These are phyloP conservation scores for Andrena bicolor DNA, from an alignment of 2,888 invertebrate species.

Conservation along the genomic window DNA sequence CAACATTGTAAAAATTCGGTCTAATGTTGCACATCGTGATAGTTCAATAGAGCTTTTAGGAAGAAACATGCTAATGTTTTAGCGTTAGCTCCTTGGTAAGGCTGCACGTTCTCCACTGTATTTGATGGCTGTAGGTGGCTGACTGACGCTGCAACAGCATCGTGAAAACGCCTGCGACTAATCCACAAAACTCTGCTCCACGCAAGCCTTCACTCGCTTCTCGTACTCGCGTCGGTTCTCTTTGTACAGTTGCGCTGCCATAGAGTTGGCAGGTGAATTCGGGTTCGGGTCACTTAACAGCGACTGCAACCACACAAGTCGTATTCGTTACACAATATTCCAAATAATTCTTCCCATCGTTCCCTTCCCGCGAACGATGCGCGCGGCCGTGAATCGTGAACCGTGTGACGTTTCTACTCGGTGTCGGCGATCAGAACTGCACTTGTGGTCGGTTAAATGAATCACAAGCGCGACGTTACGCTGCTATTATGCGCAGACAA, in stretches of 20 bases:
- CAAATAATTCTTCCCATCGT: conserved; percentile 14
- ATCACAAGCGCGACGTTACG: conserved; percentile 59
- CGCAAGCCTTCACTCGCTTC: conserved; percentile 99
- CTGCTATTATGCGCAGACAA: conserved; percentile 46
- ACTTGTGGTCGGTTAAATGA: conserved; percentile 44
- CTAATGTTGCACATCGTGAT: conserved; percentile 79
- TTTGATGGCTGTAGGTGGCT: conserved; percentile 77
- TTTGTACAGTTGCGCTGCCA: conserved; percentile 99
- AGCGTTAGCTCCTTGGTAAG: conserved; percentile 82
- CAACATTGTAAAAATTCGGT: conserved; percentile 84
- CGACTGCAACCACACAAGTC: conserved; percentile 91
- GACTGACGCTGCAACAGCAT: conserved; percentile 74
- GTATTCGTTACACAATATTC: conserved; percentile 66
- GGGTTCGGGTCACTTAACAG: conserved; percentile 99
- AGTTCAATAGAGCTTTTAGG: conserved; percentile 75
- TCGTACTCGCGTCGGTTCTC: conserved; percentile 99
- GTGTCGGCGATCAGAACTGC: conserved; percentile 44
- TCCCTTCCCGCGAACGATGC: conserved; percentile 43
- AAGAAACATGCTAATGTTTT: conserved; percentile 81
- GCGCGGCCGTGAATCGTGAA: conserved; percentile 56
- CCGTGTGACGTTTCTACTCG: conserved; percentile 45
- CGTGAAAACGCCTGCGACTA: conserved; percentile 86
- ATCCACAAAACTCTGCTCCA: conserved; percentile 99
- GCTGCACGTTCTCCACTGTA: conserved; percentile 80
- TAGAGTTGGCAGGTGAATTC: conserved; percentile 99